A percentile compares a stretch with the other conserved stretches of the same genome.
Conservation (phyloP, 2,797 vertebrate genomes). For the Atherinosoma microstoma region DNA sequence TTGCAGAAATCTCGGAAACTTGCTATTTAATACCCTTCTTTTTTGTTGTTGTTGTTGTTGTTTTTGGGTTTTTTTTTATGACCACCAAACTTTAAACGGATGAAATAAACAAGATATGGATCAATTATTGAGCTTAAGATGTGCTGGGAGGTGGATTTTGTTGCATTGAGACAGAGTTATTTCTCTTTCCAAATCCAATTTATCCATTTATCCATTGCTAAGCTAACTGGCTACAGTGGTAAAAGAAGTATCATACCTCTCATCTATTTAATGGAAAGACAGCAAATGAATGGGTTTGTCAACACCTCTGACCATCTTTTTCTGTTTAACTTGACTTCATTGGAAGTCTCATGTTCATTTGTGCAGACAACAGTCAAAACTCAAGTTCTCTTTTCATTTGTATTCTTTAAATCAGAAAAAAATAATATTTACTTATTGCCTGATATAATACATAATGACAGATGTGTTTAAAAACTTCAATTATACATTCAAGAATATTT, state of each 20-base stretch:
- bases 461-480: neutral
- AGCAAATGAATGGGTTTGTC: neutral
- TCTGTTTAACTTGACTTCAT: neutral
- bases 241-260: slow-evolving; percentile 6
- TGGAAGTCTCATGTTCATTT: neutral
- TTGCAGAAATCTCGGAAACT: neutral
- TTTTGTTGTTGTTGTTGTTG: no score
- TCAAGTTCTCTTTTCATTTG: neutral
- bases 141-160: slow-evolving; percentile 7
- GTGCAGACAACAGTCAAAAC: no score
- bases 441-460: neutral
- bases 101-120: slow-evolving; percentile 1
- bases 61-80: neutral
- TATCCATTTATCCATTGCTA: neutral
- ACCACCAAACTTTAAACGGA: neutral
- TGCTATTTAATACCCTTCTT: no score
- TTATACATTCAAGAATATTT: neutral
- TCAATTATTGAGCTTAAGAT: slow-evolving; percentile 4
- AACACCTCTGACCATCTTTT: neutral
- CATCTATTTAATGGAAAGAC: slow-evolving; percentile 7
- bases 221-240: slow-evolving; percentile 3
- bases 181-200: slow-evolving; percentile 5
- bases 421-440: neutral
- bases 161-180: neutral
- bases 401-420: neutral